Evolutionary conservation across 2,113 vertebrate species (phyloP), one percentile per base, ranked within the genome.

Genomic region (Ahaetulla prasina): DNA sequence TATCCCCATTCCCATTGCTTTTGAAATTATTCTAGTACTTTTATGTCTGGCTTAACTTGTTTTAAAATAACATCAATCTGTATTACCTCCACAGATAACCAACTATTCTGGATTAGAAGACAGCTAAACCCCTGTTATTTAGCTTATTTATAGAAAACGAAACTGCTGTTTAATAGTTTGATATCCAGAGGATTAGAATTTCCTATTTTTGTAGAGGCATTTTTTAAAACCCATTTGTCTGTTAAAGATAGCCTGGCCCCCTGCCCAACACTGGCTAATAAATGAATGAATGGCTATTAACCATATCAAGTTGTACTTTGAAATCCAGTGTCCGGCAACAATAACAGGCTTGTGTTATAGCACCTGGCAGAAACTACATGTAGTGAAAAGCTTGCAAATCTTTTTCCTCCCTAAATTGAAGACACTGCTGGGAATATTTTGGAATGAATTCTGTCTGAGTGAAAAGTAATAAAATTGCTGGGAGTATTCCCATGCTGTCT

Each of bases 181-280:
- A 93, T 95, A 68, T 95, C 93, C 63, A 85, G 49, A 91, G 92
- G 57, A 89, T 93, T 93, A 85, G 35, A 8, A 45, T 63, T 90
- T 93, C 92, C 92, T 95, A 94, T 94, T 30, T 95, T 89, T 95
- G 94, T 94, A 91, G 14, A 94, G 63, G 54, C 60, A 92, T 84
- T 63, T 55, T 80, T 90, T 68, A 94, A 91, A 68, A 68, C 14
- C 57, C 90, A 89, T 95, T 93, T 93, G 92, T 95, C 92, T 93
- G 88, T 18, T 63, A 93, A 92, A 94, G 91, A 92, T 53, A 57
- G 30, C 68, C 9, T 87, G 92, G 94, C 93, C 45, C 84, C 45
- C 74, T 47, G 92, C 90, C 93, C 94, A 63, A 87, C 9, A 16
- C 12, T 93, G 85, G 92, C 54, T 35, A 90, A 90, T 43, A 86